phyloP scores from a whole-genome alignment of 1,140 invertebrate genomes.

The Probaryconus sp. region DNA sequence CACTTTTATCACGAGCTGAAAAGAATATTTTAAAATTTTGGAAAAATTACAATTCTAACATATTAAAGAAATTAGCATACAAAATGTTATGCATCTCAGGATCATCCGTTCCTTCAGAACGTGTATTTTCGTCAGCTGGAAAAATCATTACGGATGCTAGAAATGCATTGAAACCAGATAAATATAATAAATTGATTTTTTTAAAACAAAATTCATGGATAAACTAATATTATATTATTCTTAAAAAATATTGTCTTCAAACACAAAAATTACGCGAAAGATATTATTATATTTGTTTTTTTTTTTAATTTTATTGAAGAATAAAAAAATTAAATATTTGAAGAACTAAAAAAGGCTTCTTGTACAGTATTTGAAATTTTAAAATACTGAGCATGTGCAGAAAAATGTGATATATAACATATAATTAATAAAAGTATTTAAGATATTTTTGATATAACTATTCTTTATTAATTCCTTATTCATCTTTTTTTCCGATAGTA shows the following conservation, averaged over 20 bases:
- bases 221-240: conserved; percentile 1
- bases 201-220: conserved; percentile 17
- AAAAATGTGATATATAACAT: too few species aligned
- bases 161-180: conserved; percentile 2
- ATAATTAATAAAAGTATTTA: too few species aligned
- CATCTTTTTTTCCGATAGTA: conserved; percentile 1
- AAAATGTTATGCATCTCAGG: conserved; percentile 12
- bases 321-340: too few species aligned
- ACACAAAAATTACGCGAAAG: too few species aligned
- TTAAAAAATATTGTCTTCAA: too few species aligned
- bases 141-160: background rate
- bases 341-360: too few species aligned
- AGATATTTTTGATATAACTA: too few species aligned
- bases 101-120: conserved; percentile 20
- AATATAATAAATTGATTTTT: conserved; percentile 22
- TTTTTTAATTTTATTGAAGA: conserved; percentile 1
- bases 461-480: too few species aligned
- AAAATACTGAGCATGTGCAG: too few species aligned
- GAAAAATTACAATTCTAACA: conserved; percentile 3
- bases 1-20: background rate
- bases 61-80: conserved; percentile 2
- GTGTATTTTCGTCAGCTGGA: conserved; percentile 18
- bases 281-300: too few species aligned
- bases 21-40: conserved; percentile 6
- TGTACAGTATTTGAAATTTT: too few species aligned